Conservation (phyloP, 2,888 invertebrate genomes). For the Phortica okadai region DNA sequence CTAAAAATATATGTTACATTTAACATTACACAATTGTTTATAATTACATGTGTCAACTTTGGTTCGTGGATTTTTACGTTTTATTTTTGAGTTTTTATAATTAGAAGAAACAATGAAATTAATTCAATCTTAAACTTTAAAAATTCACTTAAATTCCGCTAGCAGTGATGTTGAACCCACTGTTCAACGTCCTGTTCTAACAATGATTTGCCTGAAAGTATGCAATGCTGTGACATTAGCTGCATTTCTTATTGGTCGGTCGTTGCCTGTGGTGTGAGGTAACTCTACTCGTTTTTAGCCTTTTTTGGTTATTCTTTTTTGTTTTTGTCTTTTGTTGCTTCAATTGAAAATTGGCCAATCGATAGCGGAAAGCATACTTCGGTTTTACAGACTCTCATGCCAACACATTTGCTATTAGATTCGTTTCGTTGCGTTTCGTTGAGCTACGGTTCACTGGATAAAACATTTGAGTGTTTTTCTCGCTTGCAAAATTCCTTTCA, state of each 20-base stretch:
- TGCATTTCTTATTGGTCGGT: not conserved
- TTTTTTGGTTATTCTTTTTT: constrained; percentile 1
- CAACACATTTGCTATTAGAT: not conserved
- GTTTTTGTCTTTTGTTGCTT: not conserved
- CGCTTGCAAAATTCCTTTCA: not conserved
- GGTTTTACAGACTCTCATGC: not conserved
- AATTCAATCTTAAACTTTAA: too few species aligned
- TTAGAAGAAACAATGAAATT: too few species aligned
- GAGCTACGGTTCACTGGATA: not conserved
- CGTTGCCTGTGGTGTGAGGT: not conserved
- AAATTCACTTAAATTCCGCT: too few species aligned
- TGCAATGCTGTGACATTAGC: constrained; percentile 13
- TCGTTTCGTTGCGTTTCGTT: not conserved
- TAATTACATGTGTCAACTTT: too few species aligned
- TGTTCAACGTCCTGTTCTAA: not conserved
- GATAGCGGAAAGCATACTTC: constrained; percentile 8
- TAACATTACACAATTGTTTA: too few species aligned
- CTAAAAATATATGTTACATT: too few species aligned
- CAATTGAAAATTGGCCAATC: constrained; percentile 34
- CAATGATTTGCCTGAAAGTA: constrained; percentile 19
- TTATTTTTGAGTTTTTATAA: too few species aligned
- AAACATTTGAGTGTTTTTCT: not conserved
- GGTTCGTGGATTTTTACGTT: too few species aligned
- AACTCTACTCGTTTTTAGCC: not conserved
- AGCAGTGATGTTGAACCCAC: too few species aligned